Evolutionary conservation across 2,888 invertebrate genomes (phyloP), one percentile per base, ranked within the genome.

Genomic region (Pelosia muscerda): DNA sequence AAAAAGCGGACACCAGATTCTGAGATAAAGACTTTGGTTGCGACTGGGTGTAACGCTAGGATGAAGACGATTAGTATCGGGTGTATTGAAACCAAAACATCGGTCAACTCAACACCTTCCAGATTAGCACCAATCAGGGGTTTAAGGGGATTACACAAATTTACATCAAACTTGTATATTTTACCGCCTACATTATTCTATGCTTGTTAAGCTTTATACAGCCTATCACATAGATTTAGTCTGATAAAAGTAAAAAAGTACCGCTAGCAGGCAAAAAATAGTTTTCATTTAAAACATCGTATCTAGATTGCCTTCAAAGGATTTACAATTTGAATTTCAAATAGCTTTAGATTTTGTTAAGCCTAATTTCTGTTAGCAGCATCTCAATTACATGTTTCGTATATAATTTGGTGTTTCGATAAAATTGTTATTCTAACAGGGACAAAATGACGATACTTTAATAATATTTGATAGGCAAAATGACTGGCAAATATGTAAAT

Each of bases 321-420:
- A 80, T 74, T 75, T 28, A 3, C 63, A 80, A 79, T 79, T 80
- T 80, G 73, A 80, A 79, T 75, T 75, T 75, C 70, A 80, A 79
- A 75, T 68, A 9, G 10, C 64, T 65, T 62, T 42, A 70, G 65
- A 75, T 73, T 67, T 71, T 69, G 64, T 74, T 69, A 58, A 70
- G 59, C 62, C 68, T 72, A 60, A 74, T 73, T 71, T 77, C 42
- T 67, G 26, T 57, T 55, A 67, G 63, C 68, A 75, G 65, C 54
- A 65, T 75, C 73, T 57, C 53, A 69, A 75, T 72, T 68, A 71
- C 62, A 65, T 64, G 34, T 63, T 53, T 31, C 28, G 28, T 66
- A 53, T 65, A 49, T 54, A 55, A 55, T 56, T 59, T 38, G 55
- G 23, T 49, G n/a, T n/a, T n/a, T 31, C 19, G 15, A 59, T 38